Base-by-base conservation (phyloP, 2,888 invertebrate genomes). In the Pachycephus smyrnensis region DNA sequence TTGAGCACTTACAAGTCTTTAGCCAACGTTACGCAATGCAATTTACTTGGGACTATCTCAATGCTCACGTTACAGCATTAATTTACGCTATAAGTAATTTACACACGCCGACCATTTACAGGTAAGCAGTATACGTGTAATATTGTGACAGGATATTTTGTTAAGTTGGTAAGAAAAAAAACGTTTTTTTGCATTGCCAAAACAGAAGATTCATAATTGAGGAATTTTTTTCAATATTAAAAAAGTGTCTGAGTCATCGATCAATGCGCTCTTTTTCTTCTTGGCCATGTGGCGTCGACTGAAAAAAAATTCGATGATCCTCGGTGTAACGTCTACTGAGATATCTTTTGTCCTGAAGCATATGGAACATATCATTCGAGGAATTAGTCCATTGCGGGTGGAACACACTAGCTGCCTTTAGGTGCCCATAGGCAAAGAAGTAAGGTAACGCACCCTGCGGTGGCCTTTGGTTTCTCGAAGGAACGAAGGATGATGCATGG, bases 401-500 rank as follows among this genome's bases (percentile, higher is more conserved):
- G 75, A 83, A 80, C 75, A 75, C 77, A 73, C 68, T 81, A 23
- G 23, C 36, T 30, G 71, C 23, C 74, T 81, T 81, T 80, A 81
- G 82, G 80, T 84, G 80, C 80, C 86, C 83, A 82, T 87, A 87
- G 89, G 88, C 88, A 87, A 89, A 89, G 84, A 84, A 88, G 85
- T 86, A 88, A 88, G 88, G 88, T 88, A 90, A 89, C 90, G 89
- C 88, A 90, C 87, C 90, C 89, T 86, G 90, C 89, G 90, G 91
- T 90, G 90, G 90, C 89, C 90, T 91, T 90, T 90, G 90, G 85
- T 90, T 88, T 88, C 87, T 88, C 88, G 82, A 86, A 85, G 84
- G 87, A 86, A 88, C 89, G 86, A 88, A 90, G 89, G 88, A 91
- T 91, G 91, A 91, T 91, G 89, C 88, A 91, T 91, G 90, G 91